Base-by-base conservation (phyloP, 2,113 vertebrate genomes). In the Dipodomys merriami region DNA sequence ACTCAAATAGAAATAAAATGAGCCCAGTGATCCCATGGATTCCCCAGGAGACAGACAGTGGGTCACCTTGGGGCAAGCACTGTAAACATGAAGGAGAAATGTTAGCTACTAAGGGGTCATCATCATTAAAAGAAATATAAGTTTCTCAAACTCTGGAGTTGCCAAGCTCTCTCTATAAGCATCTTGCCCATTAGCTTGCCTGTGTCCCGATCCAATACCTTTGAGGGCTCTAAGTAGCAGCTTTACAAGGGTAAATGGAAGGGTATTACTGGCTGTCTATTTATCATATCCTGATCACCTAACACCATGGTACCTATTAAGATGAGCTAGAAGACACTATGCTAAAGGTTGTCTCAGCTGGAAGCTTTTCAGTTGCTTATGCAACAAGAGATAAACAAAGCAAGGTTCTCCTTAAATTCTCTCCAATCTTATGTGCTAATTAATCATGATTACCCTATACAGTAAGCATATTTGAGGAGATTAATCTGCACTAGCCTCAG, bases 401-500 rank as follows among this genome's bases (percentile, higher is more conserved):
- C 71, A 95, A 93, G 91, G 91, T 18, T 93, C 89, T 85, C 90
- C 79, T 88, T 93, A 92, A 95, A 84, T 93, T 64, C 94, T 95
- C 94, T 73, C 94, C 91, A 93, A 82, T 90, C 94, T 80, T 96
- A 60, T 74, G 95, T 79, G 91, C 89, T 96, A 97, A 97, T 98
- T 97, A 97, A 95, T 98, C 96, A 97, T 96, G 96, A 97, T 98
- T 97, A 93, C 93, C 83, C 65, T 89, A 91, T 95, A 95, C 94
- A 97, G 91, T 97, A 97, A 96, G 97, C 95, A 96, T 44, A 97
- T 96, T 95, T 97, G 93, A 97, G 97, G 94, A 97, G 89, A 98
- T 97, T 98, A 97, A 98, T 98, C 74, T 97, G 95, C 92, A 89
- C 97, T 84, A 92, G 95, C 91, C 96, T 97, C 18, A 7, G 87